Evolutionary conservation across 2,113 vertebrate genomes (phyloP).

Genomic region (Narcine bancroftii): DNA sequence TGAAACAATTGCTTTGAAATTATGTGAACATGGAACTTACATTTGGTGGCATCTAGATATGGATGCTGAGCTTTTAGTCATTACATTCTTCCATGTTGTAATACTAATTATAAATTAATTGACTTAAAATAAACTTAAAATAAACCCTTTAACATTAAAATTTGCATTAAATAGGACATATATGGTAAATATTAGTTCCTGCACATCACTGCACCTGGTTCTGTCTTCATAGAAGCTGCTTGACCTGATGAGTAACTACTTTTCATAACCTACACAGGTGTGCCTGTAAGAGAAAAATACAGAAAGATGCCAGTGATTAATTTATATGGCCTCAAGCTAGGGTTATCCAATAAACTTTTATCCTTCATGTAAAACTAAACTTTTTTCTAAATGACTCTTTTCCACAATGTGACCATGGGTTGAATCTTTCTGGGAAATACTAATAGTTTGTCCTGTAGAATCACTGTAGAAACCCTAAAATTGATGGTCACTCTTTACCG

Average conservation of each 20-base stretch:
- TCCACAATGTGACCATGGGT: background rate
- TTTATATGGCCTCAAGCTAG: background rate
- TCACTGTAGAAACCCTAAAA: too few relatives aligned
- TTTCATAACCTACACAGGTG: background rate
- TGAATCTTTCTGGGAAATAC: too few relatives aligned
- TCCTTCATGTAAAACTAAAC: background rate
- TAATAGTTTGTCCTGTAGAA: too few relatives aligned
- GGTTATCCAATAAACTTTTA: background rate
- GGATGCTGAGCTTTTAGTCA: background rate
- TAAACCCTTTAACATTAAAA: background rate
- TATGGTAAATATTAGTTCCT: background rate
- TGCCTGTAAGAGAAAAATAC: background rate
- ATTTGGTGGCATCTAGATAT: background rate
- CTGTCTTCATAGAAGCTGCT: too few relatives aligned
- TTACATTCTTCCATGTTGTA: background rate
- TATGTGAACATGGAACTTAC: too few relatives aligned
- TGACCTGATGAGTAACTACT: too few relatives aligned
- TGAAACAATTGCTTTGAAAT: background rate
- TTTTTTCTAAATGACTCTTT: background rate
- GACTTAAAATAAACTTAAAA: conserved; percentile 21
- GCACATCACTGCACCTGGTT: background rate
- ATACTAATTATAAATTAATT: background rate
- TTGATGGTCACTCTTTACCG: too few relatives aligned
- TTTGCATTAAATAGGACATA: background rate
- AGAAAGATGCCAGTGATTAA: background rate